Evolutionary conservation across 2,797 vertebrate genomes (phyloP), one percentile per base, ranked within the genome.

Genomic region (Sarcoramphus papa): DNA sequence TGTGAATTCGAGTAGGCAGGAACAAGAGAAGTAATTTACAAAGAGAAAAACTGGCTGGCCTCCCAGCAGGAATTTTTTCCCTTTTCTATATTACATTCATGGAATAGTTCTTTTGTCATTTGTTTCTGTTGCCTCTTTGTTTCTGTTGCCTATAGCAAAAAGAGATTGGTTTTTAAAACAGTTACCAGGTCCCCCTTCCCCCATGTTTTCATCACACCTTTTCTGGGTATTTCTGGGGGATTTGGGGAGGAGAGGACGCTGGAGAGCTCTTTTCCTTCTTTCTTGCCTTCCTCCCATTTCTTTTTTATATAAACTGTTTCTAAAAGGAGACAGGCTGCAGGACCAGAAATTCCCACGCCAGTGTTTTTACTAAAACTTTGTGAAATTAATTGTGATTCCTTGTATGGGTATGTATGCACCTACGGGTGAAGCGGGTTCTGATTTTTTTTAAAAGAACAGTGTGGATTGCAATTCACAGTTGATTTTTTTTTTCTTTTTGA

Each of bases 101-200:
- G 75, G 86, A 74, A 95, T 97, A 91, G 88, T 93, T 96, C 68
- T 85, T 85, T 74, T 85, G 92, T 91, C 72, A 7, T 54, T 90
- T 91, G 79, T 88, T 96, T 92, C 68, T 93, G 65, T 92, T 96
- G 83, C 62, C 35, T 67, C 31, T 91, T 93, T 90, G 57, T 84
- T 90, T 89, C 70, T 20, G 81, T 96, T 96, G 90, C 88, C 88
- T 94, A 25, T 85, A 87, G 93, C 83, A 92, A 97, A 92, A 86
- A 70, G 37, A 56, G 72, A 73, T 80, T 2, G 0, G 56, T 76
- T 77, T 93, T 72, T 89, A 60, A 80, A 92, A 28, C 14, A 27
- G 37, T 87, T 95, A 48, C 80, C 28, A 85, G 40, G 33, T 74
- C 8, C 40, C 56, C 14, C 7, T 74, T 79, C 11, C 31, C 45